Evolutionary conservation across 2,888 invertebrate species (phyloP), one percentile per base, ranked within the genome.

Genomic region (Dynastes grantii): DNA sequence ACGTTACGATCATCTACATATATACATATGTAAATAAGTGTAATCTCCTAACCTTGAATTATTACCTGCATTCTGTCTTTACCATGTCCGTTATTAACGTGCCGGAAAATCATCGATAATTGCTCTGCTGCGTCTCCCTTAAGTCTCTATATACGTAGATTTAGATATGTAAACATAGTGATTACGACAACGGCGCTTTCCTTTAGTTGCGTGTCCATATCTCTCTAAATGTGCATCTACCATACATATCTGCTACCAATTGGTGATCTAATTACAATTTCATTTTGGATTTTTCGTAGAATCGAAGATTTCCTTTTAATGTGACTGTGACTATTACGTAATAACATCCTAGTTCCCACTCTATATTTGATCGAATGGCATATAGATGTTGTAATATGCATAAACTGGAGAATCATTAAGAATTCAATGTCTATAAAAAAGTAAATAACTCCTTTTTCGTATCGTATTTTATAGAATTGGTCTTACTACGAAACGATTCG

Each of bases 101-200:
- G 49, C 45, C 16, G 27, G 67, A 68, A 68, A 68, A 22, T 68
- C 49, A 49, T 68, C 67, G 45, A 27, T 68, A 68, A 68, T 49
- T 65, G 29, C 49, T 49, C 27, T 13, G 49, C 45, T 11, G 11
- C 22, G 16, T 49, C 22, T 27, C 5, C 53, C 5, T 61, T 27
- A 61, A 61, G 11, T 11, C 61, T n/a, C 27, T 61, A 61, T 61
- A 61, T 61, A 27, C 22, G 27, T 61, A 11, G 11, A 61, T 29
- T n/a, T 40, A 16, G 45, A 40, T 9, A 6, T 9, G 22, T 61
- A 61, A 61, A 61, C 27, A 61, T 61, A 27, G 27, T 61, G 11
- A 61, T 61, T 61, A 27, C 29, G 9, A 27, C n/a, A 27, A 27
- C 16, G n/a, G 11, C 61, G n/a, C 61, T 27, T 55, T 55, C 13